Conservation (phyloP, 2,797 vertebrate species). For the Lepus townsendii region DNA sequence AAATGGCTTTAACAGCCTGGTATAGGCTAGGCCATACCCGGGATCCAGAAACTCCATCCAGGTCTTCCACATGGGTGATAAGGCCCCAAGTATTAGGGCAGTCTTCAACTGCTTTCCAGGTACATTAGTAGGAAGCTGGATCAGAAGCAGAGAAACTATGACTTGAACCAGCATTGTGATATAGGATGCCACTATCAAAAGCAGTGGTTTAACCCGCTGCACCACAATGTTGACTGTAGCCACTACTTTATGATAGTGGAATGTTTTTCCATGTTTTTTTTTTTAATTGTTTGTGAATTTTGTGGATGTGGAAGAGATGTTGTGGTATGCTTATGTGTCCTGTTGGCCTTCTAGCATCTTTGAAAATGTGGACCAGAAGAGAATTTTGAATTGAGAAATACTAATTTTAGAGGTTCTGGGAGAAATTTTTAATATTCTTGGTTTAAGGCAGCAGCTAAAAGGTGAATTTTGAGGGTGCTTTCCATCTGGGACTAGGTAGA, state of each 20-base stretch:
- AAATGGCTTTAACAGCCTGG: no score
- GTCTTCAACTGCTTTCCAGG: no score
- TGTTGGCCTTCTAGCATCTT: not conserved
- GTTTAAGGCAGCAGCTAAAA: not conserved
- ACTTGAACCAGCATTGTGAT: no score
- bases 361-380: not conserved
- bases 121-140: no score
- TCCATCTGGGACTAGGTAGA: not conserved
- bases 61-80: no score
- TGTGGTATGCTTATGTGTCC: not conserved
- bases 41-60: no score
- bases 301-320: not conserved
- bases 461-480: not conserved
- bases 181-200: no score
- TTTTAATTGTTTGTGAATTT: not conserved
- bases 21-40: no score
- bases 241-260: not conserved
- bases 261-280: not conserved
- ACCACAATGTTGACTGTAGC: not conserved
- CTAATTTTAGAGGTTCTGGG: not conserved
- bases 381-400: not conserved
- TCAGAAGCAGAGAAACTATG: no score
- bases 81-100: no score
- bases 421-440: not conserved
- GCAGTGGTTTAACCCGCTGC: no score